Evolutionary conservation across 2,888 invertebrate species (phyloP).

Genomic region (Eupithecia insigniata): DNA sequence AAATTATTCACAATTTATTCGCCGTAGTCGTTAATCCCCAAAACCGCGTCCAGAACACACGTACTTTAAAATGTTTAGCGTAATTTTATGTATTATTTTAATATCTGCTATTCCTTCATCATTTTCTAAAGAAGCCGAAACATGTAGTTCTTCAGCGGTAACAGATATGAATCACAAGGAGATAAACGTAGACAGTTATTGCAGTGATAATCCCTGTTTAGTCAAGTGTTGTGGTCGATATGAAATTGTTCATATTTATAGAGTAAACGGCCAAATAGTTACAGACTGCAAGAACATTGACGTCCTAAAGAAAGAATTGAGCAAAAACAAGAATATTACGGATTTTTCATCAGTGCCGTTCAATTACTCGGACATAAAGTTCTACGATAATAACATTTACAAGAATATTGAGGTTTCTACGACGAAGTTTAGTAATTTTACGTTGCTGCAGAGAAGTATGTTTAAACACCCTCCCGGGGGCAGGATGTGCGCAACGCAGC

Average conservation of each 20-base stretch:
- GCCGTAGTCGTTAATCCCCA: not conserved
- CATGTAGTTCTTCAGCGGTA: slow-evolving; percentile 1
- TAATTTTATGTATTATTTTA: not conserved
- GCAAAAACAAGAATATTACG: not conserved
- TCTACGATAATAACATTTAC: slow-evolving; percentile 23
- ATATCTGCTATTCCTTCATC: not conserved
- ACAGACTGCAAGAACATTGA: slow-evolving; percentile 8
- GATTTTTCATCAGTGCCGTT: not conserved
- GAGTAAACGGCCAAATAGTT: fast-evolving
- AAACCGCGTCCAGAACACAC: not conserved
- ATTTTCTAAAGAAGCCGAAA: not conserved
- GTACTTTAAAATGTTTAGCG: not conserved
- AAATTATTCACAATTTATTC: not conserved
- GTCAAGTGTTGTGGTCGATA: slow-evolving; percentile 34
- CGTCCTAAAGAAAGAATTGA: not conserved
- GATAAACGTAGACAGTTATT: slow-evolving; percentile 9
- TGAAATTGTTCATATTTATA: slow-evolving; percentile 18
- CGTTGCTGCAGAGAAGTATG: slow-evolving; percentile 3
- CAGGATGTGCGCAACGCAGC: not conserved
- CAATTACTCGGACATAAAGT: slow-evolving; percentile 13
- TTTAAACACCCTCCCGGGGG: not conserved
- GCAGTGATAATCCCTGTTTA: slow-evolving; percentile 25
- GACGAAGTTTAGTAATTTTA: slow-evolving; percentile 20
- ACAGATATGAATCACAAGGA: slow-evolving; percentile 17
- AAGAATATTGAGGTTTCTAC: slow-evolving; percentile 4